These are phyloP conservation scores for Corythornis leucogaster DNA, from an alignment of 2,797 vertebrate genomes.

Conservation along the genomic window DNA sequence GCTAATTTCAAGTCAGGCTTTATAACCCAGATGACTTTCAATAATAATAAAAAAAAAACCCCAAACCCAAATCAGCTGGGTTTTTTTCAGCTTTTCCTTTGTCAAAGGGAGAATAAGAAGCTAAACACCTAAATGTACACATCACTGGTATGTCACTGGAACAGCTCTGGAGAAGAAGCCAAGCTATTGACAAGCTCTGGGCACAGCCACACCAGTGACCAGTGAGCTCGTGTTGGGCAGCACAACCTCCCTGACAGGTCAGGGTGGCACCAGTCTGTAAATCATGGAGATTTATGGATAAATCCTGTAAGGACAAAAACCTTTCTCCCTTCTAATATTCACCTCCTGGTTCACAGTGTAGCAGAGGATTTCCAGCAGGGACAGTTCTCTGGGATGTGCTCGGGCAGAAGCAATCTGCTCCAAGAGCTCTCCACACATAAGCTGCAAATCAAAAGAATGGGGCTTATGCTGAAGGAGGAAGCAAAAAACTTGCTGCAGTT, in stretches of 20 bases:
- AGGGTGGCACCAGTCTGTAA: slow-evolving; percentile 28
- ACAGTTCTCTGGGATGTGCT: slow-evolving; percentile 24
- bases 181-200: slow-evolving; percentile 46
- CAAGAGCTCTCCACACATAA: background rate
- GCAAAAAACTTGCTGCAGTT: background rate
- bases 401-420: background rate
- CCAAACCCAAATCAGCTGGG: background rate
- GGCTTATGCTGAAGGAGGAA: background rate
- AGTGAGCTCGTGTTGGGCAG: background rate
- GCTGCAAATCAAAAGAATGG: background rate
- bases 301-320: slow-evolving; percentile 34
- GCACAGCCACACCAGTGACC: background rate
- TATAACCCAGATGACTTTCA: slow-evolving; percentile 63
- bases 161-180: slow-evolving; percentile 24
- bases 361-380: slow-evolving; percentile 20
- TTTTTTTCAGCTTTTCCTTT: slow-evolving; percentile 18
- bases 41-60: background rate
- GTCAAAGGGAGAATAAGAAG: slow-evolving; percentile 23
- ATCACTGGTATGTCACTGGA: slow-evolving; percentile 40
- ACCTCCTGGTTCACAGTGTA: slow-evolving; percentile 41
- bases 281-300: slow-evolving; percentile 46
- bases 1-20: slow-evolving; percentile 62
- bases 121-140: slow-evolving; percentile 37
- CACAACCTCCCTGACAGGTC: slow-evolving; percentile 42
- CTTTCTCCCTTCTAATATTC: slow-evolving; percentile 42